A percentile compares a stretch with the other conserved stretches of the same genome.
These are phyloP conservation scores for Drosophila macrospina DNA, from an alignment of 2,888 invertebrate genomes.

Conservation along the genomic window DNA sequence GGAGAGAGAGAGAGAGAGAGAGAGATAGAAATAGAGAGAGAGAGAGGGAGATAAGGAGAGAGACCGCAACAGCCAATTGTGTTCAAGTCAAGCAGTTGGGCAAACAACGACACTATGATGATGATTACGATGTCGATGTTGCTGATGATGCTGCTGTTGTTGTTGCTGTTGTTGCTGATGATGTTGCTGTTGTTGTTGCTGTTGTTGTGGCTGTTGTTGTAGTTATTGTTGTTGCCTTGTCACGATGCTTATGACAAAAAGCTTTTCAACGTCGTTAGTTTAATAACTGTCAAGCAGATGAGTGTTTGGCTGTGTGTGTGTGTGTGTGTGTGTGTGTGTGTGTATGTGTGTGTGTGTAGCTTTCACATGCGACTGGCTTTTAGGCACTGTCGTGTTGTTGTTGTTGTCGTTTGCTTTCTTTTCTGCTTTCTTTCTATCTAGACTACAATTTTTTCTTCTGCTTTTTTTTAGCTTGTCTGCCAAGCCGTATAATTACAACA, in stretches of 20 bases:
- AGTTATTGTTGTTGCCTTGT: constrained; percentile 25
- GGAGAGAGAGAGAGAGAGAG: background rate
- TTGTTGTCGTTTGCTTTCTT: background rate
- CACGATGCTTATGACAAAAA: constrained; percentile 63
- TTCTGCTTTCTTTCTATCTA: background rate
- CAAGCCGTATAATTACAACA: constrained; percentile 77
- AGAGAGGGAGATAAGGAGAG: no score
- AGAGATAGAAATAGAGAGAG: background rate
- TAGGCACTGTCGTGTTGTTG: constrained; percentile 24
- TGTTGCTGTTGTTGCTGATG: constrained; percentile 10
- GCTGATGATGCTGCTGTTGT: constrained; percentile 7
- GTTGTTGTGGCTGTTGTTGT: constrained; percentile 1
- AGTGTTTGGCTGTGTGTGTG: constrained; percentile 30
- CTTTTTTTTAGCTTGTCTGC: constrained; percentile 25
- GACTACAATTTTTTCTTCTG: background rate
- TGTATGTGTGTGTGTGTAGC: constrained; percentile 11
- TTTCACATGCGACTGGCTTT: constrained; percentile 30
- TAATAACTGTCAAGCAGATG: constrained; percentile 75
- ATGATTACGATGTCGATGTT: constrained; percentile 8
- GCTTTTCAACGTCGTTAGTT: constrained; percentile 77
- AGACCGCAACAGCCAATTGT: constrained; percentile 40
- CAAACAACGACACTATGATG: constrained; percentile 32
- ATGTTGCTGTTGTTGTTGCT: constrained; percentile 10
- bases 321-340: constrained; percentile 20
- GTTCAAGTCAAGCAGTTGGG: constrained; percentile 38